These are phyloP conservation scores for Cryptocephalus primarius DNA, from an alignment of 2,888 invertebrate genomes.

Conservation along the genomic window DNA sequence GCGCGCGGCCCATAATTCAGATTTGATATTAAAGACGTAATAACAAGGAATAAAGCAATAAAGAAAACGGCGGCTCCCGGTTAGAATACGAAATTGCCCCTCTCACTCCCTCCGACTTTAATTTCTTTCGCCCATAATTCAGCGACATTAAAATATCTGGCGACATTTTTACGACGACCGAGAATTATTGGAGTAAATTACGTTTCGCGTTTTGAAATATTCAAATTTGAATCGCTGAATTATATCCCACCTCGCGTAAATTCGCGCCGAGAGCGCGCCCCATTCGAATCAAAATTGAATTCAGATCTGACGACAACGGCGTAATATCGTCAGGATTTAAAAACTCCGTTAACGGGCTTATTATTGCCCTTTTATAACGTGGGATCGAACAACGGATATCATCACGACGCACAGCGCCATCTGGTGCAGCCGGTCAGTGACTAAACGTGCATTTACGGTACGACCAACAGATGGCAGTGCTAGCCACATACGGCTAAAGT, in stretches of 20 bases:
- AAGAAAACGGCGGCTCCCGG: slow-evolving; percentile 21
- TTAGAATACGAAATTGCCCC: slow-evolving; percentile 29
- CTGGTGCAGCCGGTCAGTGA: too few species aligned
- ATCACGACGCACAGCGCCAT: too few species aligned
- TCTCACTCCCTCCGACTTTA: slow-evolving; percentile 27
- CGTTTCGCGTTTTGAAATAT: slow-evolving; percentile 31
- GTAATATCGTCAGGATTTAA: too few species aligned
- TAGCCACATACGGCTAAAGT: too few species aligned
- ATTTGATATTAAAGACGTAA: slow-evolving; percentile 33
- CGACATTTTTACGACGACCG: slow-evolving; percentile 31
- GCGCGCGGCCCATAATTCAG: slow-evolving; percentile 13
- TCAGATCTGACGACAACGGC: too few species aligned
- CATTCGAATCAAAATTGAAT: too few species aligned
- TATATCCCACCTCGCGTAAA: slow-evolving; percentile 17
- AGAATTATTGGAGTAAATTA: slow-evolving; percentile 33
- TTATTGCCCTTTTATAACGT: too few species aligned
- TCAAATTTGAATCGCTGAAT: slow-evolving; percentile 31
- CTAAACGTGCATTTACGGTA: too few species aligned
- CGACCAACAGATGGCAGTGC: too few species aligned
- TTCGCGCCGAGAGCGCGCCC: too few species aligned
- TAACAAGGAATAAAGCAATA: slow-evolving; percentile 30
- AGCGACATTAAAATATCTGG: slow-evolving; percentile 30
- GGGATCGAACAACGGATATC: too few species aligned
- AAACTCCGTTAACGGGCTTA: too few species aligned
- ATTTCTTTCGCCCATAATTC: slow-evolving; percentile 33